Evolutionary conservation across 1,140 invertebrate genomes (phyloP), one percentile per base, ranked within the genome.

Genomic region (Idris sp.): DNA sequence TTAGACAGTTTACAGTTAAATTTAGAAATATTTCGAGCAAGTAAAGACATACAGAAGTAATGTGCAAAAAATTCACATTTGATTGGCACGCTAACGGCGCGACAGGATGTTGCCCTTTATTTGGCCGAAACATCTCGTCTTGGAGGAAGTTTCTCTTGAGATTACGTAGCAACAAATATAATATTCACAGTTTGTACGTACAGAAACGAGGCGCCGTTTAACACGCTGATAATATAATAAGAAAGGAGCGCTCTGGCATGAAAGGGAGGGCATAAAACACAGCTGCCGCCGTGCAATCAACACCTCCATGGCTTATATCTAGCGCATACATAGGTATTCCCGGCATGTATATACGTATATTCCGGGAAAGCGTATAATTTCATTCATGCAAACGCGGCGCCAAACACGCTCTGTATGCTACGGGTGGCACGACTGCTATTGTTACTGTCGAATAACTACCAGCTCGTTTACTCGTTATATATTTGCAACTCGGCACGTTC

Each of bases 301-400:
- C 74, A 74, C 56, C 59, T 76, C 33, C 59, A 71, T 48, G 67
- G 74, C 71, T 78, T 69, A 77, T 78, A 72, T 69, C 65, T 61
- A 46, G 59, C 64, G 54, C 67, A 53, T 61, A 59, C 65, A 71
- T 68, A 73, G 51, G 64, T 65, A 78, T 71, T 61, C 62, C 54
- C 64, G 69, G 58, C 59, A 44, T 67, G 40, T 69, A 71, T 65
- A 67, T 69, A 76, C 58, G 59, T 67, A 75, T 75, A 74, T 76
- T 84, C 83, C 83, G 78, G 81, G 84, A 85, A 80, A 86, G 83
- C 82, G 79, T 83, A 84, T 85, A 85, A 86, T 86, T 86, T 85
- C 83, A 84, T 85, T 86, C 84, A 81, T 86, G 81, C 79, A 83
- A 84, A 81, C 78, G 78, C 76, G 79, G 78, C 77, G 79, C 80